Conservation (phyloP, 2,888 invertebrate species). For the Ophion costatus region DNA sequence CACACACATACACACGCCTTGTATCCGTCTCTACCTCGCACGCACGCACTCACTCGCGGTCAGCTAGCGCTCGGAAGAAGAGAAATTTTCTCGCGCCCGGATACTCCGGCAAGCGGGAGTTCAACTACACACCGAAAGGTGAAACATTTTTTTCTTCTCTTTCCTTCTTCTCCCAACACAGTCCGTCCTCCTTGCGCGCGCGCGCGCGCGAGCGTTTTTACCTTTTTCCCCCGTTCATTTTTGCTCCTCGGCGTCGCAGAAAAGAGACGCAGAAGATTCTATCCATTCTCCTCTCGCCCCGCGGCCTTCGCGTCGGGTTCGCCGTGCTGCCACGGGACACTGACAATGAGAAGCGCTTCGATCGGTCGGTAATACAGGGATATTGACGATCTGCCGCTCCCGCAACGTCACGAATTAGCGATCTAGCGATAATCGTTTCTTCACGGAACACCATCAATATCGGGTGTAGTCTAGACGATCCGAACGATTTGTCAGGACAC, state of each 20-base stretch:
- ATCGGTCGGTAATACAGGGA: neutral
- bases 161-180: slow-evolving; percentile 1
- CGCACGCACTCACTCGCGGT: slow-evolving; percentile 1
- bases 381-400: too few species aligned
- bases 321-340: neutral
- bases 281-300: neutral
- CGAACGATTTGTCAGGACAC: too few species aligned
- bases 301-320: neutral
- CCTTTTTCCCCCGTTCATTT: slow-evolving; percentile 33
- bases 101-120: slow-evolving; percentile 56
- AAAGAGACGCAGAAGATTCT: slow-evolving; percentile 49
- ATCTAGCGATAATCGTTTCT: too few species aligned
- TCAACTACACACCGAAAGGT: slow-evolving; percentile 60
- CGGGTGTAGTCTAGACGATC: too few species aligned
- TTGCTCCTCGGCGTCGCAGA: slow-evolving; percentile 53
- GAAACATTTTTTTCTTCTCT: slow-evolving; percentile 45
- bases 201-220: neutral
- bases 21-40: slow-evolving; percentile 25
- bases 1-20: neutral
- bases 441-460: too few species aligned
- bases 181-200: neutral
- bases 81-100: slow-evolving; percentile 37
- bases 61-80: neutral
- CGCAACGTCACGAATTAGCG: too few species aligned
- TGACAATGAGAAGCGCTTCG: neutral